Conservation (phyloP, 2,888 invertebrate genomes). For the Noctua comes region DNA sequence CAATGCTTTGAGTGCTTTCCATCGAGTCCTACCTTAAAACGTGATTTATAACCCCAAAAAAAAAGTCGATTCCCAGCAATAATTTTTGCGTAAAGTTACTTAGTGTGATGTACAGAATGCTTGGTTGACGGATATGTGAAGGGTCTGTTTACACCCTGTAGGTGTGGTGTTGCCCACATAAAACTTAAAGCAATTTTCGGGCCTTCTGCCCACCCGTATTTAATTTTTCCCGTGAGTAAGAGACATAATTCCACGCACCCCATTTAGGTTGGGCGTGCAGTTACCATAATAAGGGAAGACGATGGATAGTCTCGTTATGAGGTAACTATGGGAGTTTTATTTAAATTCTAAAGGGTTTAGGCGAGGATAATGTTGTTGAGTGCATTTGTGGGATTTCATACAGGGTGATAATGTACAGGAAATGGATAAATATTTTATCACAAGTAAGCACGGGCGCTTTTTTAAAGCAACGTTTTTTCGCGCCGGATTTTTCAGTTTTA, state of each 20-base stretch:
- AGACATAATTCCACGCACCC: constrained; percentile 38
- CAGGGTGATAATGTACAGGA: neutral
- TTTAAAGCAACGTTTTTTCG: neutral
- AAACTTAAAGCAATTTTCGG: neutral
- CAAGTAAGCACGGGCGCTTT: neutral
- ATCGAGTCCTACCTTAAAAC: too few relatives aligned
- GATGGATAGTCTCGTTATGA: constrained; percentile 27
- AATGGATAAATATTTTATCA: neutral
- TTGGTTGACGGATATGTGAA: too few relatives aligned
- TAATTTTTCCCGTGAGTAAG: constrained; percentile 5
- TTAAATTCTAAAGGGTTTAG: constrained; percentile 26
- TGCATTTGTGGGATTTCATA: constrained; percentile 12
- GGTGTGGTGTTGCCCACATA: neutral
- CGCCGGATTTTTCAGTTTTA: neutral
- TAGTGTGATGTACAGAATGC: too few relatives aligned
- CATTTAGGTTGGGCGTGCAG: constrained; percentile 30
- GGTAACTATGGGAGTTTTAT: constrained; percentile 28
- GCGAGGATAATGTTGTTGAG: neutral
- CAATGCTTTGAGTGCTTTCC: too few relatives aligned
- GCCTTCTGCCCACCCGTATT: neutral
- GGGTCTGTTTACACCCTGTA: too few relatives aligned
- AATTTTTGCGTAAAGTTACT: too few relatives aligned
- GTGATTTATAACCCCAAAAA: too few relatives aligned
- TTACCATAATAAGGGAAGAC: constrained; percentile 11
- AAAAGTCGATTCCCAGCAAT: too few relatives aligned